These are phyloP conservation scores for Odontocolon sp. DNA, from an alignment of 2,888 invertebrate species.

Conservation along the genomic window DNA sequence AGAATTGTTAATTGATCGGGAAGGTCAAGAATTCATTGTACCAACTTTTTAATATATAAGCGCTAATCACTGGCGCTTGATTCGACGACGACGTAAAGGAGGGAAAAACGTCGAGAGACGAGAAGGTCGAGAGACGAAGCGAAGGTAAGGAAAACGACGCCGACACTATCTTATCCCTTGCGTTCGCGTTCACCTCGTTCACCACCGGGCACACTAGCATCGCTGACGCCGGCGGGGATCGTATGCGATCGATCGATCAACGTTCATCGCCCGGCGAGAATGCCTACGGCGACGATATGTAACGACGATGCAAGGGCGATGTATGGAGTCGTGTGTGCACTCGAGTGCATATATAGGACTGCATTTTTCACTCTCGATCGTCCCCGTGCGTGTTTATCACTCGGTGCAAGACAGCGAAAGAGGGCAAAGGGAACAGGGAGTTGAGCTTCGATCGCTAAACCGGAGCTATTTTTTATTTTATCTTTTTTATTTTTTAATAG, in stretches of 20 bases:
- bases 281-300: slow-evolving; percentile 42
- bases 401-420: slow-evolving; percentile 1
- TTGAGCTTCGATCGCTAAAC: no score
- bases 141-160: slow-evolving; percentile 8
- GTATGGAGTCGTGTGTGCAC: slow-evolving; percentile 61
- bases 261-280: slow-evolving; percentile 48
- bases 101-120: background rate
- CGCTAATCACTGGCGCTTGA: no score
- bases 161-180: slow-evolving; percentile 27
- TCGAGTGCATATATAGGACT: slow-evolving; percentile 38
- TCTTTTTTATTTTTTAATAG: background rate
- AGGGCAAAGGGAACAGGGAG: no score
- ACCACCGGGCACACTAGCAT: slow-evolving; percentile 11
- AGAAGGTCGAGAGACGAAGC: slow-evolving; percentile 5
- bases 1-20: no score
- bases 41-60: no score
- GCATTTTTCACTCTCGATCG: slow-evolving; percentile 57
- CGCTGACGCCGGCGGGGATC: slow-evolving; percentile 47
- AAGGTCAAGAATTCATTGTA: no score
- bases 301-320: slow-evolving; percentile 45
- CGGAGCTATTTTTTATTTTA: background rate
- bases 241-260: slow-evolving; percentile 73
- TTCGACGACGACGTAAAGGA: background rate
- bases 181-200: background rate
- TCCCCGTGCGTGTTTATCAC: slow-evolving; percentile 42